Evolutionary conservation across 2,797 vertebrate species (phyloP), one percentile per base, ranked within the genome.

Genomic region (Meda fulgida): DNA sequence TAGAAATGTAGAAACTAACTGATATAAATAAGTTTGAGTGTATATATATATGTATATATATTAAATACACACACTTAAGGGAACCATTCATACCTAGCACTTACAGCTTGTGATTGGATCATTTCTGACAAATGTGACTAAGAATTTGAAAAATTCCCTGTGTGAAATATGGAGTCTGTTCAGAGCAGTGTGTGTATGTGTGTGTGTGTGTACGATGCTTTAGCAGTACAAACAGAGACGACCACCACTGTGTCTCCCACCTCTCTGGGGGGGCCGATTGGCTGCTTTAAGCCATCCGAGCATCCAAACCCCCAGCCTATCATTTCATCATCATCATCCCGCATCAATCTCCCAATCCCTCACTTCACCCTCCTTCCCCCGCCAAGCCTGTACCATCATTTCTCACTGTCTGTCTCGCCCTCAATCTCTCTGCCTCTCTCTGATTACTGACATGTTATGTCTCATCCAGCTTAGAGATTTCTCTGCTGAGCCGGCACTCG

Each of bases 361-460:
- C 76, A 70, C 82, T 80, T 58, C 63, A 29, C 43, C 58, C 72
- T 36, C 77, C 72, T 82, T 79, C 23, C 43, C 31, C 58, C 8
- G 65, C 60, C 38, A 60, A 85, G 72, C 55, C 72, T 71, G 71
- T 71, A 80, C 79, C 82, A 84, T 86, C 48, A 85, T 80, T 81
- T 73, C 66, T 82, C 66, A 69, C 53, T 81, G 77, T 81, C 67
- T 67, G 82, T 85, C 80, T 81, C 80, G 84, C 40, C 80, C 66
- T 88, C 82, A 80, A 43, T 85, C 85, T 84, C 72, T 81, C 83
- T 87, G 40, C 9, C 81, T 87, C 55, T 73, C 76, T 81, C 86
- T 89, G 88, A 89, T 88, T 86, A 88, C 85, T 87, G 88, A 72
- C 77, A 63, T 88, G 80, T 70, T 77, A 78, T 77, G 82, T 80